A percentile compares a stretch with the other conserved stretches of the same genome.
Conservation (phyloP, 2,113 vertebrate species). For the Triplophysa dalaica region DNA sequence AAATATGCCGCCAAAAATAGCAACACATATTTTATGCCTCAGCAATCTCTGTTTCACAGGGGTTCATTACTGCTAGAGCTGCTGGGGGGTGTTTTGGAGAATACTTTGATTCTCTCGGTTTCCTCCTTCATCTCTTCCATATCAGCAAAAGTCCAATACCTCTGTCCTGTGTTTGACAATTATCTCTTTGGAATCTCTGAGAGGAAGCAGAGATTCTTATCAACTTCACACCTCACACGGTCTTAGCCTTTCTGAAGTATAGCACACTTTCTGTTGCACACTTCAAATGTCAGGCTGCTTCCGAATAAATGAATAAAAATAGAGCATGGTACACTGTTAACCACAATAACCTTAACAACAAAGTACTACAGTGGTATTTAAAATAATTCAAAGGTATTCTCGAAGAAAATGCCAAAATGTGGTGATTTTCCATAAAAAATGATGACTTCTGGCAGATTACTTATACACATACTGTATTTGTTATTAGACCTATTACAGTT, state of each 20-base stretch:
- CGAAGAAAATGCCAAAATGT: too few species aligned
- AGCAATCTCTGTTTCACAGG: constrained; percentile 22
- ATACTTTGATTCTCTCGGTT: constrained; percentile 31
- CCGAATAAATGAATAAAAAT: neutral
- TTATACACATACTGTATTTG: too few species aligned
- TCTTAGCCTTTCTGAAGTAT: neutral
- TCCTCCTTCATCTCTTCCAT: neutral
- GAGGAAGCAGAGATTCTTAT: constrained; percentile 2
- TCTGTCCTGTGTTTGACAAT: constrained; percentile 42
- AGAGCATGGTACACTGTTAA: neutral
- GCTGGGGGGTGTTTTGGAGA: constrained; percentile 28
- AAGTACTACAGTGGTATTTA: too few species aligned
- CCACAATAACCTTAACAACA: too few species aligned
- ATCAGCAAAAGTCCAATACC: constrained; percentile 9
- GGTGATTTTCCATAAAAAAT: too few species aligned
- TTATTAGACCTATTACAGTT: too few species aligned
- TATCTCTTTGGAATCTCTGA: neutral
- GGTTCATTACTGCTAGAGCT: constrained; percentile 45
- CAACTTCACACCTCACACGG: neutral
- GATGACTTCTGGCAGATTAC: too few species aligned
- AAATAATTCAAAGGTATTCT: too few species aligned
- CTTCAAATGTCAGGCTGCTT: neutral
- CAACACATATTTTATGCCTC: neutral
- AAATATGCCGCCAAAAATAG: constrained; percentile 11
- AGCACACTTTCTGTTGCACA: neutral